Conservation (phyloP, 1,140 invertebrate genomes). For the Gerris buenoi region DNA sequence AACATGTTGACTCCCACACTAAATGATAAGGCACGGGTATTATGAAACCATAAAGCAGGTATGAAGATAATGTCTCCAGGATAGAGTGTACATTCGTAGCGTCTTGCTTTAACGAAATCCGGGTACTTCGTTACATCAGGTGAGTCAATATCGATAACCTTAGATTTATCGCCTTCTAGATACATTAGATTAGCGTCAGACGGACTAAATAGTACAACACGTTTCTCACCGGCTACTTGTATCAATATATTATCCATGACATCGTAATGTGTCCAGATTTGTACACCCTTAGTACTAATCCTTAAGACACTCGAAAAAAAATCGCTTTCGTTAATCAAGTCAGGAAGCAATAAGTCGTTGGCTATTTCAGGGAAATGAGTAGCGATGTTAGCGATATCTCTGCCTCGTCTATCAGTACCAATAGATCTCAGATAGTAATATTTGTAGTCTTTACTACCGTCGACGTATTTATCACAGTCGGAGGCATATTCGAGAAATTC, state of each 20-base stretch:
- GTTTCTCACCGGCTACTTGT: constrained; percentile 37
- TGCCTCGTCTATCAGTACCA: constrained; percentile 35
- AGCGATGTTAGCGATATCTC: constrained; percentile 36
- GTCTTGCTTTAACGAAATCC: constrained; percentile 30
- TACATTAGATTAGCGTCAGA: constrained; percentile 37
- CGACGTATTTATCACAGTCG: too few relatives aligned
- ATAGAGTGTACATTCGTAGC: constrained; percentile 33
- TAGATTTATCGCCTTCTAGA: constrained; percentile 42
- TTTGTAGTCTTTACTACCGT: constrained; percentile 8
- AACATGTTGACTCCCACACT: constrained; percentile 43
- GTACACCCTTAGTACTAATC: constrained; percentile 34
- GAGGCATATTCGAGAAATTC: constrained; percentile 33
- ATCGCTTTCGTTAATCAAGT: constrained; percentile 30
- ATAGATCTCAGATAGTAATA: constrained; percentile 41
- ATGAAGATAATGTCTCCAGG: constrained; percentile 44
- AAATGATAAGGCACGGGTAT: constrained; percentile 35
- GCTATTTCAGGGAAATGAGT: constrained; percentile 35
- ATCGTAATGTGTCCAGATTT: constrained; percentile 49
- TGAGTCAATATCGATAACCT: constrained; percentile 39
- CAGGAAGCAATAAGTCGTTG: constrained; percentile 34
- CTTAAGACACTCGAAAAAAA: constrained; percentile 44
- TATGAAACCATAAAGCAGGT: constrained; percentile 48
- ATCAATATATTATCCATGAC: constrained; percentile 45
- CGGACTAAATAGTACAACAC: constrained; percentile 38
- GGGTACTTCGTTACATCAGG: constrained; percentile 36